Percentiles rank a stretch among this genome's conserved stretches.
phyloP scores from a whole-genome alignment of 1,140 invertebrate genomes.

The Zaprionus gabonicus region DNA sequence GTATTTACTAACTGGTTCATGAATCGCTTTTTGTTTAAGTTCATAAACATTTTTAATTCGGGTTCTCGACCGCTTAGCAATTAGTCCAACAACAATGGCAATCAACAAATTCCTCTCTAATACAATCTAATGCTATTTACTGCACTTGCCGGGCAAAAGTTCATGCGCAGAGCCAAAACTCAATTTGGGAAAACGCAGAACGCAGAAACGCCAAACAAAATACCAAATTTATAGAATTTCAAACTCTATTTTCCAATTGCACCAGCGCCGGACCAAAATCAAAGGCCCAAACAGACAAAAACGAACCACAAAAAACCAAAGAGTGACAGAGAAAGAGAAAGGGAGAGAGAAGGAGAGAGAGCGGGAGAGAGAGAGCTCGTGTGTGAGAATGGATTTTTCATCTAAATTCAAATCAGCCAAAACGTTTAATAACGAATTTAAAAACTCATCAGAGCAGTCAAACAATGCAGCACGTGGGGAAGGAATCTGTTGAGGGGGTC shows the following conservation, averaged over 20 bases:
- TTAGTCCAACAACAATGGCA: slow-evolving; percentile 31
- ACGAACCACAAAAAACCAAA: slow-evolving; percentile 21
- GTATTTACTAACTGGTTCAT: too few relatives aligned
- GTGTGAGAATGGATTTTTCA: slow-evolving; percentile 47
- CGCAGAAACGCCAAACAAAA: slow-evolving; percentile 68
- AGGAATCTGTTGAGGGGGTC: background rate
- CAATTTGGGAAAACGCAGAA: slow-evolving; percentile 68
- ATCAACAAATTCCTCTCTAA: slow-evolving; percentile 43
- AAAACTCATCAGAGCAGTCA: slow-evolving; percentile 67
- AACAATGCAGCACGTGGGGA: slow-evolving; percentile 28
- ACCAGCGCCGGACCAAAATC: slow-evolving; percentile 21
- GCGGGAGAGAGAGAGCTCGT: background rate
- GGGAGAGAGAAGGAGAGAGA: background rate
- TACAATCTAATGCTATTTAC: slow-evolving; percentile 62
- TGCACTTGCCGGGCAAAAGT: slow-evolving; percentile 12
- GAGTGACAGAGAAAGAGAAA: background rate
- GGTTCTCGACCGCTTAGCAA: background rate
- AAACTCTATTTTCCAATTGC: slow-evolving; percentile 49
- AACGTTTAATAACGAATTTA: slow-evolving; percentile 81
- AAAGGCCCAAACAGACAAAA: slow-evolving; percentile 28
- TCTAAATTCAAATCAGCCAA: slow-evolving; percentile 80
- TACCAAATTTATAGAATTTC: slow-evolving; percentile 79
- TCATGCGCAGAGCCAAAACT: slow-evolving; percentile 57
- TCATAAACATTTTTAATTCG: slow-evolving; percentile 1
- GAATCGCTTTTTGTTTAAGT: background rate